A percentile compares a stretch with the other conserved stretches of the same genome.
Conservation (phyloP, 2,113 vertebrate species). For the Ailurus styani region DNA sequence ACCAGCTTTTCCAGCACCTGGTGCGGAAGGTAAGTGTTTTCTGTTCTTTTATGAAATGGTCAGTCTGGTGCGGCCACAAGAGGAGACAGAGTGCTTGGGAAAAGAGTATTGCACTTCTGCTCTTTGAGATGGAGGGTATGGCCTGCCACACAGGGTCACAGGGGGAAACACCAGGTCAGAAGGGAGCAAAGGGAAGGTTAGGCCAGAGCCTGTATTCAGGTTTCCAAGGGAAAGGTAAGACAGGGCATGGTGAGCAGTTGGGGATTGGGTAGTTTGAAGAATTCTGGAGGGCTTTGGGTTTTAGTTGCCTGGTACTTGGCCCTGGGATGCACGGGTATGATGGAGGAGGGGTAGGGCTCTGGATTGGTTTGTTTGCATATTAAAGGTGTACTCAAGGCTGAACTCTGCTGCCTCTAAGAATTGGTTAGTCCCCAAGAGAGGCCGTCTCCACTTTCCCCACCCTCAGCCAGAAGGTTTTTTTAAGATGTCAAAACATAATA, state of each 20-base stretch:
- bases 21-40: background rate
- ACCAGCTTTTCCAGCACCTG: background rate
- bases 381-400: background rate
- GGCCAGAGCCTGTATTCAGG: background rate
- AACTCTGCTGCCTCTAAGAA: background rate
- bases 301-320: background rate
- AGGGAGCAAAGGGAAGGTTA: background rate
- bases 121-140: background rate
- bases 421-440: background rate
- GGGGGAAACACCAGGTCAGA: background rate
- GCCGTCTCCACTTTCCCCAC: background rate
- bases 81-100: background rate
- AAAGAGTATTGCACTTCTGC: background rate
- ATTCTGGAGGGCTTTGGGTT: background rate
- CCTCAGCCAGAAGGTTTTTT: background rate
- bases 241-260: background rate
- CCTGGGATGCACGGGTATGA: background rate
- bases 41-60: background rate
- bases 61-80: background rate
- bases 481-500: background rate
- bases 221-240: background rate
- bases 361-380: background rate
- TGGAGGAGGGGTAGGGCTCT: background rate
- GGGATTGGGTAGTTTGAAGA: background rate
- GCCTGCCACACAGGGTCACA: background rate